Evolutionary conservation across 2,113 vertebrate species (phyloP), one percentile per base, ranked within the genome.

Genomic region (Cnemophilus loriae): DNA sequence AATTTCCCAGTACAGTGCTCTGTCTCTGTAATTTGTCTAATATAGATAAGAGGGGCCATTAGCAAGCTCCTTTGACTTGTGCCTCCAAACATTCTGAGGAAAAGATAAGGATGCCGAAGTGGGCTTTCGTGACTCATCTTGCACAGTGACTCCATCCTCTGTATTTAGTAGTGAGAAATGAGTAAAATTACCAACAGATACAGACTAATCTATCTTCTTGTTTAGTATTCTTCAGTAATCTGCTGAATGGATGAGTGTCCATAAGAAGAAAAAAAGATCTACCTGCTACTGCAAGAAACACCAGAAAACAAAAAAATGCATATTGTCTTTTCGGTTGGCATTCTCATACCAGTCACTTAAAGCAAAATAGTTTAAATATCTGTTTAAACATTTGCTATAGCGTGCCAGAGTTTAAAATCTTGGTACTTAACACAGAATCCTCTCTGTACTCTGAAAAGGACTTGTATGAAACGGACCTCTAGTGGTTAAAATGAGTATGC

Each of bases 321-420:
- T 6, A 2, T 32, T 59, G 22, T 37, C 4, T 57, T 88, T 39
- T 23, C 6, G 2, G 9, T 30, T 50, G 12, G 6, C 2, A 0
- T 65, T 86, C 17, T 94, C 15, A 12, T 42, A 59, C 7, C 17
- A 27, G 18, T 61, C 16, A 44, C 28, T 50, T 80, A 50, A 52
- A 44, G 18, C 7, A 73, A 90, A 91, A 59, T 7, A 50, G 12
- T 61, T 74, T 27, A 70, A 23, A 50, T 57, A 50, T 11, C 56
- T 78, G 42, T 46, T 77, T 35, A 69, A 24, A 49, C 59, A 41
- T 20, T 80, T 86, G 23, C 61, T 61, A 16, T 1, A 1, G 0
- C 8, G 30, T 50, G 13, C 9, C 74, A 50, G 18, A 44, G 10
- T 15, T 80, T n/a, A 30, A 53, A 33, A 27, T 28, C 6, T 69